Evolutionary conservation across 1,140 invertebrate species (phyloP), one percentile per base, ranked within the genome.

Genomic region (Drosophila tristis): DNA sequence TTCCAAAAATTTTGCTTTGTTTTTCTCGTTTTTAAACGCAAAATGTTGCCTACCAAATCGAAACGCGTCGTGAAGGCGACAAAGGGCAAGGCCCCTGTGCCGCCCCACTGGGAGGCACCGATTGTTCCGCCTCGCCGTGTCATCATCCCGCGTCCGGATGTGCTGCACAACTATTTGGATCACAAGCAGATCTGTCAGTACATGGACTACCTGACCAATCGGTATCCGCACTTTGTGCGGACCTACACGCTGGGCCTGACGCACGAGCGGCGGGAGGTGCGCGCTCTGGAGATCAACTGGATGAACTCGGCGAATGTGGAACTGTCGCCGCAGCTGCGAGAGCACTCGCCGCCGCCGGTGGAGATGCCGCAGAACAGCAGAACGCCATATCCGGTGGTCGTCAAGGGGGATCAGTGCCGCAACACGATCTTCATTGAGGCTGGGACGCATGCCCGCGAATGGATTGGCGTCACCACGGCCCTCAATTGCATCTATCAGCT

Each of bases 381-480:
- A 0, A 15, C 6, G 8, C 57, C 61, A 1, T 59, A 56, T 2
- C 85, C 84, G 4, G 35, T 71, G n/a, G 61, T 89, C 4, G 8
- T 62, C 16, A 23, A 39, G 0, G 73, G 73, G 4, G 72, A 75
- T 0, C 56, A 58, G 1, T 35, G 63, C 49, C 49, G 80, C 63
- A 70, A 94, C 8, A 86, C 76, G 1, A 78, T 94, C 35, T 90
- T 93, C 54, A 93, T 94, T 16, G 93, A 94, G 56, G 93, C 85
- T 2, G 94, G 93, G 4, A 94, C 94, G n/a, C 95, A 96, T 91
- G 95, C 94, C 0, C 90, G 95, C 13, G 95, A 96, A 90, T 95
- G 95, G 95, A 93, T 96, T 6, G 93, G 94, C 0, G 93, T 94
- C 2, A 92, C 94, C 2, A 93, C 94, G 0, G 93, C 93, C 2